Percentiles rank a stretch among this genome's conserved stretches.
Evolutionary conservation across 2,888 invertebrate species (phyloP).

Genomic region (Noctuana brunneofusca): DNA sequence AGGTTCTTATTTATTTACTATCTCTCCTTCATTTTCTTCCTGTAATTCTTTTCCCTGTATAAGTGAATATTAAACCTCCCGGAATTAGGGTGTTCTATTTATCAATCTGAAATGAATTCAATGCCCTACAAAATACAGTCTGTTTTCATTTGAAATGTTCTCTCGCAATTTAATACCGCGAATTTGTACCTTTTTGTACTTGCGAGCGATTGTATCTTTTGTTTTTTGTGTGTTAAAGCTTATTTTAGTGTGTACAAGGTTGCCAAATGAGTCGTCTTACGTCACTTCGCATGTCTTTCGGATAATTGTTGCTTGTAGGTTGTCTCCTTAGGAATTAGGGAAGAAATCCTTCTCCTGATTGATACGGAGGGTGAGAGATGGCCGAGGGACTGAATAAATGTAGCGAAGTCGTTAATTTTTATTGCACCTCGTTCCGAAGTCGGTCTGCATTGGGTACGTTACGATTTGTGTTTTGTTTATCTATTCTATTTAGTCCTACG

Average conservation of each 20-base stretch:
- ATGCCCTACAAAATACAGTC: slow-evolving; percentile 26
- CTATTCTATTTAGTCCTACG: not conserved
- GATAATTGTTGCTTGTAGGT: slow-evolving; percentile 79
- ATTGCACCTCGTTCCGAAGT: slow-evolving; percentile 56
- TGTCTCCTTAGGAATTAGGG: slow-evolving; percentile 78
- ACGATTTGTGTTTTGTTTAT: not conserved
- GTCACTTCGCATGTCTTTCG: slow-evolving; percentile 57
- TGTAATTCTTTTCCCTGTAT: slow-evolving; percentile 77
- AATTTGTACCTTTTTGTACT: slow-evolving; percentile 15
- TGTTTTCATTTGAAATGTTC: slow-evolving; percentile 32
- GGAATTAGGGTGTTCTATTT: slow-evolving; percentile 56
- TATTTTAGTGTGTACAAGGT: slow-evolving; percentile 44
- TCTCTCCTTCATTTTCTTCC: slow-evolving; percentile 76
- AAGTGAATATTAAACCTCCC: slow-evolving; percentile 77
- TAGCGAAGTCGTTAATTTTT: slow-evolving; percentile 65
- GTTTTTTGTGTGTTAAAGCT: slow-evolving; percentile 47
- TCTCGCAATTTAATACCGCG: slow-evolving; percentile 13
- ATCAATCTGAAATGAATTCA: slow-evolving; percentile 16
- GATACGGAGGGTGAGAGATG: slow-evolving; percentile 57
- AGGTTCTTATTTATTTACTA: slow-evolving; percentile 73
- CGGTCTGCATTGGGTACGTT: slow-evolving; percentile 1
- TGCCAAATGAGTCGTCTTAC: slow-evolving; percentile 39
- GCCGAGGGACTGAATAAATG: slow-evolving; percentile 38
- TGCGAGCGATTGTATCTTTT: slow-evolving; percentile 46
- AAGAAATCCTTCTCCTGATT: slow-evolving; percentile 78